Base-by-base conservation (phyloP, 2,113 vertebrate species). In the Echinops telfairi region DNA sequence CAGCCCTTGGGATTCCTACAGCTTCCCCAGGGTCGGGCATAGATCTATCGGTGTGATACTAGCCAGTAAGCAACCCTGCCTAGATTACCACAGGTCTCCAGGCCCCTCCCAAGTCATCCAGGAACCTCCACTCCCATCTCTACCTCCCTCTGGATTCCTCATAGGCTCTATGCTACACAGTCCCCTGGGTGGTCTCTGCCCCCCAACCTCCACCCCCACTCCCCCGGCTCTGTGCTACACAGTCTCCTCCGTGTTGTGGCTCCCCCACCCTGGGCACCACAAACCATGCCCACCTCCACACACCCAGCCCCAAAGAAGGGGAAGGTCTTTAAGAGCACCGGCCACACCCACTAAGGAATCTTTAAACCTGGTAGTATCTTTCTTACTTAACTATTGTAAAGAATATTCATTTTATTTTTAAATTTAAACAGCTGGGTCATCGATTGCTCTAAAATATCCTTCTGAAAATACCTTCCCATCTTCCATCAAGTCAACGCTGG, bases 381-480 rank as follows among this genome's bases (percentile, higher is more conserved):
- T 40, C 29, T 71, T 33, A 3, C 4, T 38, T 27, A 33, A 60
- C 68, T 75, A 17, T 86, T 78, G 47, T 70, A 86, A 87, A 60
- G 47, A 4, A 89, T 2, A n/a, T 47, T 16, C 27, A 82, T 36
- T 79, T 92, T 68, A 5, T 38, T 86, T 83, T 81, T 68, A 57
- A 47, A 94, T 64, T 88, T 73, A 57, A 80, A 95, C 25, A 70
- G 12, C 53, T 20, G 7, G 53, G 22, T 83, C 86, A 76, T 31
- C 80, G 79, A 83, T 53, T 3, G 16, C 47, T 66, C 76, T 71
- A 43, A 92, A 47, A 23, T 0, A 0, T 27, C 47, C 70, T 73
- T 58, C 75, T 27, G 86, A n/a, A 20, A 23, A 73, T 22, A 36
- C 20, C 33, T 22, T 71, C n/a, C 33, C 33, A 73, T 6, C 29